These are phyloP conservation scores for Triplophysa rosa DNA, from an alignment of 2,113 vertebrate species.

Conservation along the genomic window DNA sequence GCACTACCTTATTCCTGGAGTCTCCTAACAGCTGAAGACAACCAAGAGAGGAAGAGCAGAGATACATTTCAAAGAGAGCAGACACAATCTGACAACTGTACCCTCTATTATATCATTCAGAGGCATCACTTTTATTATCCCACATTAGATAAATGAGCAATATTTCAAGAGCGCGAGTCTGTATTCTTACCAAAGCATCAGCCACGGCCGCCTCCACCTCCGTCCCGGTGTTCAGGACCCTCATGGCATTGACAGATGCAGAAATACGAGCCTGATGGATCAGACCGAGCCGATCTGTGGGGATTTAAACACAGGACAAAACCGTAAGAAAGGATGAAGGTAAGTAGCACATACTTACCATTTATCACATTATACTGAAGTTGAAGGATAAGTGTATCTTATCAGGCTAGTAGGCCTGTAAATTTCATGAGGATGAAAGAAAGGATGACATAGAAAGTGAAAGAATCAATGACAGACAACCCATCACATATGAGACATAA, in stretches of 20 bases:
- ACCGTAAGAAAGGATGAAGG: not conserved
- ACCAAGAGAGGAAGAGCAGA: constrained; percentile 86
- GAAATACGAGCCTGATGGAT: constrained; percentile 92
- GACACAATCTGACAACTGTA: not conserved
- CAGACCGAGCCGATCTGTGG: constrained; percentile 91
- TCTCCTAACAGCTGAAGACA: constrained; percentile 98
- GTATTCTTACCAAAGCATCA: constrained; percentile 89
- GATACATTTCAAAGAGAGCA: constrained; percentile 80
- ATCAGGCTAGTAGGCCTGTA: not conserved
- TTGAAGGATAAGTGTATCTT: not conserved
- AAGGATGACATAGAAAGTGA: not conserved
- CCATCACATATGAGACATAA: not conserved
- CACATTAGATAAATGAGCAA: not conserved
- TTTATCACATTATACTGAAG: not conserved
- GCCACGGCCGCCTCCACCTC: constrained; percentile 97
- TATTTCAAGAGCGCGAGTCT: not conserved
- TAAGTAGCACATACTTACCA: constrained; percentile 22
- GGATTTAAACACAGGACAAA: constrained; percentile 30
- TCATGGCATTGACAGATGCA: constrained; percentile 92
- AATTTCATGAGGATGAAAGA: not conserved
- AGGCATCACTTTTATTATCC: not conserved
- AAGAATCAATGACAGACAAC: not conserved
- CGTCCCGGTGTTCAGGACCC: constrained; percentile 93
- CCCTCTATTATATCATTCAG: not conserved
- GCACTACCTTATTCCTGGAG: constrained; percentile 99